Conservation (phyloP, 2,888 invertebrate genomes). For the Ptychoptera contaminata region DNA sequence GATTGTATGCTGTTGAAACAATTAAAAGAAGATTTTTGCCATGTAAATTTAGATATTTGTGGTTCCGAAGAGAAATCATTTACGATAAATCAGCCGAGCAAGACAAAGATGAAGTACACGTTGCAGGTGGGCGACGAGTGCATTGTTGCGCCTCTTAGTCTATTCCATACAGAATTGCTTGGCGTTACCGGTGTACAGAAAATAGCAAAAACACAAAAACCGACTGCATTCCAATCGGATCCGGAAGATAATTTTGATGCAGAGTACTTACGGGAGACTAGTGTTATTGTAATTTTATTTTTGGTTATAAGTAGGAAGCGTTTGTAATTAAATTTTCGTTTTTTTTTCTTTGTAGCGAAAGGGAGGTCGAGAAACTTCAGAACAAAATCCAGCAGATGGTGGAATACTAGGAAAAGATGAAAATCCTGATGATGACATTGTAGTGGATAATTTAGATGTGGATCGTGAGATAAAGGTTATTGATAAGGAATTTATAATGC, state of each 20-base stretch:
- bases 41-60: conserved; percentile 77
- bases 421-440: conserved; percentile 53
- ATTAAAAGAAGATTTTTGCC: conserved; percentile 80
- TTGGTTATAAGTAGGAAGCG: background rate
- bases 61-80: conserved; percentile 77
- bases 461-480: conserved; percentile 31
- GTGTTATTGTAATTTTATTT: conserved; percentile 29
- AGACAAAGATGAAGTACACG: conserved; percentile 49
- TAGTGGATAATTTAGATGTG: conserved; percentile 45
- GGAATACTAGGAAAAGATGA: conserved; percentile 26
- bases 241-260: conserved; percentile 91
- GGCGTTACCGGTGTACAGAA: conserved; percentile 64
- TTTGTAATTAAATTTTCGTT: background rate
- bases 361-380: conserved; percentile 32
- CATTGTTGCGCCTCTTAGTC: conserved; percentile 73
- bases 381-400: conserved; percentile 34
- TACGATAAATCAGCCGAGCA: conserved; percentile 53
- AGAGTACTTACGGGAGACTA: conserved; percentile 77
- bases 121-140: conserved; percentile 78
- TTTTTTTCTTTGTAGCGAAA: conserved; percentile 29
- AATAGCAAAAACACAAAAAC: conserved; percentile 52
- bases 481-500: conserved; percentile 51
- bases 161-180: conserved; percentile 76
- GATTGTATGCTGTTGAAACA: conserved; percentile 69
- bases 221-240: conserved; percentile 50